Evolutionary conservation across 2,888 invertebrate species (phyloP).

Genomic region (Cryptosula pallasiana): DNA sequence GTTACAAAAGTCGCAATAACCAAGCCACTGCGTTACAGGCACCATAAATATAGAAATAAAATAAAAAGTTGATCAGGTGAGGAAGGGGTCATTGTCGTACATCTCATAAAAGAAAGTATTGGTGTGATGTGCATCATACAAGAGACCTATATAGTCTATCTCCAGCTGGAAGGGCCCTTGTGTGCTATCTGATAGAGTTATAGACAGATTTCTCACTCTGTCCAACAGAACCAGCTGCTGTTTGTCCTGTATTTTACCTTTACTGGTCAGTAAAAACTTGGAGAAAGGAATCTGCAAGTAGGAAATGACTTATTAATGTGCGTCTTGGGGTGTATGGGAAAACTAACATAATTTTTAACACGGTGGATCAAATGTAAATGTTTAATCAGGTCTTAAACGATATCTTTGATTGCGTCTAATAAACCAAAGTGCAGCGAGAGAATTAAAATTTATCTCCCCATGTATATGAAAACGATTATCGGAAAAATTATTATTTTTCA

Average conservation of each 20-base stretch:
- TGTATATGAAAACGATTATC: too few relatives aligned
- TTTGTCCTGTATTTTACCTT: constrained; percentile 79
- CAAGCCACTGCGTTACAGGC: too few relatives aligned
- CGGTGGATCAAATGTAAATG: too few relatives aligned
- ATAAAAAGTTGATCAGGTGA: background rate
- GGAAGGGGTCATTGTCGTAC: constrained; percentile 60
- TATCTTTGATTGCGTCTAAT: too few relatives aligned
- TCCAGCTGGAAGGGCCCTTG: constrained; percentile 82
- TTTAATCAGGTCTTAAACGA: too few relatives aligned
- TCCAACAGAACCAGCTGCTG: constrained; percentile 64
- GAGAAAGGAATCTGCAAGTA: constrained; percentile 82
- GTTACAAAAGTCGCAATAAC: too few relatives aligned
- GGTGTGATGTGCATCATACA: constrained; percentile 70
- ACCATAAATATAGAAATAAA: too few relatives aligned
- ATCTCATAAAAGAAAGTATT: constrained; percentile 92
- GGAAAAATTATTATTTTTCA: too few relatives aligned
- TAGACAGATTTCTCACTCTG: constrained; percentile 69
- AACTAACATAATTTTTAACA: too few relatives aligned
- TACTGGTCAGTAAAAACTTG: constrained; percentile 76
- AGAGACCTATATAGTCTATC: constrained; percentile 85
- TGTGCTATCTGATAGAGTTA: constrained; percentile 73
- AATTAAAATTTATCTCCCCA: too few relatives aligned
- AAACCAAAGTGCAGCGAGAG: too few relatives aligned
- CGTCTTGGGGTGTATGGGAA: too few relatives aligned
- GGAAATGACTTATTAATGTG: constrained; percentile 28